Conservation (phyloP, 2,113 vertebrate species). For the Brachionichthys hirsutus region DNA sequence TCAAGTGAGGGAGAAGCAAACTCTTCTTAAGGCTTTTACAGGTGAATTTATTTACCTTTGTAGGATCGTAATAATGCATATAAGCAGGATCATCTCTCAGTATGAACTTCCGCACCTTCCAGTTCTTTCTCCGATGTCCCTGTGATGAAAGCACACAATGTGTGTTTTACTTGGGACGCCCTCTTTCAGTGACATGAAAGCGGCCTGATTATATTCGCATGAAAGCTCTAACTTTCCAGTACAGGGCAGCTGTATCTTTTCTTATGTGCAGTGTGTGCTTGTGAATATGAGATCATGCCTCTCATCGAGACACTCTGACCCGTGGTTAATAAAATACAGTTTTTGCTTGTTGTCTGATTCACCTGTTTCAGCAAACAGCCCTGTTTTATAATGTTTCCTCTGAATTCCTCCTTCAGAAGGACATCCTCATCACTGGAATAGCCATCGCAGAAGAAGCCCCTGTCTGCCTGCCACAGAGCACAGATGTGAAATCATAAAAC, state of each 20-base stretch:
- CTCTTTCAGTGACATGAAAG: background rate
- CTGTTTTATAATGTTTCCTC: conserved; percentile 93
- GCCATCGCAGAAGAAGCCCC: conserved; percentile 88
- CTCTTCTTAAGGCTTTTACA: background rate
- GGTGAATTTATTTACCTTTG: conserved; percentile 75
- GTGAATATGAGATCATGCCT: background rate
- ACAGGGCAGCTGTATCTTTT: too few relatives aligned
- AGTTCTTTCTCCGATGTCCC: conserved; percentile 95
- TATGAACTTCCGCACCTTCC: conserved; percentile 97
- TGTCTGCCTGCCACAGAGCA: conserved; percentile 57
- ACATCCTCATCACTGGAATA: conserved; percentile 95
- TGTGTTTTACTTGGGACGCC: too few relatives aligned
- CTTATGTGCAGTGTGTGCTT: background rate
- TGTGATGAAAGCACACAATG: conserved; percentile 51
- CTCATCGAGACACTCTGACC: background rate
- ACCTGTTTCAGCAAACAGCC: conserved; percentile 97
- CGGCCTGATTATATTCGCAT: too few relatives aligned
- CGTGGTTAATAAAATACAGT: too few relatives aligned
- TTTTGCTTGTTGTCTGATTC: conserved; percentile 21
- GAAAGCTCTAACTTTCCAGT: too few relatives aligned
- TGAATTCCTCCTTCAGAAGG: conserved; percentile 91
- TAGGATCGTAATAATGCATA: conserved; percentile 94
- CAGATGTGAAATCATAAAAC: background rate
- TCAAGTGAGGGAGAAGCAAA: background rate
- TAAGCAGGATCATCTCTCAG: conserved; percentile 95